Evolutionary conservation across 2,888 invertebrate species (phyloP).

Genomic region (Stegophylla sp.): DNA sequence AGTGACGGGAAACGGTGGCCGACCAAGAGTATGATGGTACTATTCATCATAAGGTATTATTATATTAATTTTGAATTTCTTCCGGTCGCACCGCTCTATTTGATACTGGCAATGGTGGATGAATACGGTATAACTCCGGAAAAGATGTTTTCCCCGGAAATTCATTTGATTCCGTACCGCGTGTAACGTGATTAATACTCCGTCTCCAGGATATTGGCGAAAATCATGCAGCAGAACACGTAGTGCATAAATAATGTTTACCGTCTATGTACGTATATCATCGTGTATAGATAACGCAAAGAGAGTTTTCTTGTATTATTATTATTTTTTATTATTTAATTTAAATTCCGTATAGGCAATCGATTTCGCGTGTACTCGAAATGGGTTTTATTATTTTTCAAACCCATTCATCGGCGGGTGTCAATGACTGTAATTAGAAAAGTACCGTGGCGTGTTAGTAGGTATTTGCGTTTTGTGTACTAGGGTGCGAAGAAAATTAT

Average conservation of each 20-base stretch:
- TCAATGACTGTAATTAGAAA: no score
- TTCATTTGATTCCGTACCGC: not conserved
- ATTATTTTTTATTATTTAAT: no score
- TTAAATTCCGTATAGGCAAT: not conserved
- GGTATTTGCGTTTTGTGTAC: no score
- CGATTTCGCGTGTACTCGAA: not conserved
- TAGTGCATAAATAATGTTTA: constrained; percentile 1
- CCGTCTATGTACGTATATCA: not conserved
- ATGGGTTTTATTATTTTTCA: not conserved
- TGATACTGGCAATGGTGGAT: not conserved
- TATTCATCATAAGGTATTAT: no score
- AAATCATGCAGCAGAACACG: not conserved
- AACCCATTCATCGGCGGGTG: no score
- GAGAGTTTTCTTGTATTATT: not conserved
- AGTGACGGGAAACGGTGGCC: no score
- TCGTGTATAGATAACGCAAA: not conserved
- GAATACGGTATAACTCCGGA: not conserved
- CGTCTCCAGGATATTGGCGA: not conserved
- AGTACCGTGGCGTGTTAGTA: no score
- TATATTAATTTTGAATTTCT: not conserved
- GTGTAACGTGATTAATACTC: constrained; percentile 17
- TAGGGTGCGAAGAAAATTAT: no score
- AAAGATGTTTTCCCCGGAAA: not conserved
- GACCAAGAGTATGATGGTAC: no score
- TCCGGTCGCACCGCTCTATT: not conserved